Evolutionary conservation across 1,140 invertebrate species (phyloP).

Genomic region (Centruroides sculpturatus): DNA sequence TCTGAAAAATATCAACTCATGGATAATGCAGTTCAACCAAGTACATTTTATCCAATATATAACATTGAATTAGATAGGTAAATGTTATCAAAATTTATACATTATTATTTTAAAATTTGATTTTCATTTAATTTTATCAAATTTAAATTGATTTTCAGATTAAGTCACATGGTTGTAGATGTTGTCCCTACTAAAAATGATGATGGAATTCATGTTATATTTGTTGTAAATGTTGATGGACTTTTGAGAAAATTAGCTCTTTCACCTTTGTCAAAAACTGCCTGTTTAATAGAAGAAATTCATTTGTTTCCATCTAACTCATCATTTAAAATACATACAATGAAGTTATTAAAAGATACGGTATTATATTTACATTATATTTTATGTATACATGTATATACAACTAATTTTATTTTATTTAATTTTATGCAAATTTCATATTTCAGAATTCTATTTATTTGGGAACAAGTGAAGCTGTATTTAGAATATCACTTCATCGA

Average conservation of each 20-base stretch:
- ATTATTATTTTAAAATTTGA: too few species aligned
- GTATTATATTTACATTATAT: constrained; percentile 29
- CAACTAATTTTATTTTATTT: neutral
- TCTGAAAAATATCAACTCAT: constrained; percentile 71
- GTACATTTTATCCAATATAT: too few species aligned
- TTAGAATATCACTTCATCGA: constrained; percentile 55
- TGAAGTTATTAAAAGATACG: constrained; percentile 65
- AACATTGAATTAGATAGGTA: too few species aligned
- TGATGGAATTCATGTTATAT: constrained; percentile 48
- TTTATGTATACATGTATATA: neutral
- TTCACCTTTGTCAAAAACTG: constrained; percentile 45
- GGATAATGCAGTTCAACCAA: constrained; percentile 64
- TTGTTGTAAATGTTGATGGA: constrained; percentile 57
- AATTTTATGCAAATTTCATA: neutral
- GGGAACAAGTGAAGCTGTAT: constrained; percentile 50
- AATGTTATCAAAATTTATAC: too few species aligned
- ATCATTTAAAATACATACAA: constrained; percentile 40
- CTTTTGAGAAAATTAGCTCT: constrained; percentile 66
- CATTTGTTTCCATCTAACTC: constrained; percentile 41
- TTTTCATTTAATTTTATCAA: too few species aligned
- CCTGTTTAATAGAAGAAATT: constrained; percentile 76
- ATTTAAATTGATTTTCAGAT: constrained; percentile 25
- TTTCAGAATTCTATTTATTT: constrained; percentile 60
- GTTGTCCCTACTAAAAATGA: constrained; percentile 25
- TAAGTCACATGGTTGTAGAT: constrained; percentile 32